phyloP scores from a whole-genome alignment of 30 jellyfish, hydroid and myxozoan species.

The Turritopsis rubra region DNA sequence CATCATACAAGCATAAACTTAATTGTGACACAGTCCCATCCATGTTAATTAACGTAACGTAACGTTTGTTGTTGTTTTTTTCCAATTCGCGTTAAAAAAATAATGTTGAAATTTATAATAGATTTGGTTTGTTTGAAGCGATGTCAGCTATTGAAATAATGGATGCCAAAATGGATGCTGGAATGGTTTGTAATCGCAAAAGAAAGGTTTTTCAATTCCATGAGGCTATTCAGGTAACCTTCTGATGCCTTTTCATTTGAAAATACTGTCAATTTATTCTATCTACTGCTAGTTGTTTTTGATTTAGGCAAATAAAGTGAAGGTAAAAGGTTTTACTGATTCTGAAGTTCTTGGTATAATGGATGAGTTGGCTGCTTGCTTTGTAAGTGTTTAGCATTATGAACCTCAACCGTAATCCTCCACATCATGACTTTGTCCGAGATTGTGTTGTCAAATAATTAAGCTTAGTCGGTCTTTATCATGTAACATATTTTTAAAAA shows the following conservation, averaged over 20 bases:
- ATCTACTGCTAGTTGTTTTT: background rate
- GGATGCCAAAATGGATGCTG: conserved; percentile 98
- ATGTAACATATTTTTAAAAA: no score
- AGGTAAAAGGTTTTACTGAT: conserved; percentile 50
- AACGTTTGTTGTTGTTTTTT: no score
- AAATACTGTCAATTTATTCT: conserved; percentile 32
- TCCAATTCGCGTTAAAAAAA: background rate
- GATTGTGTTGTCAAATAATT: no score
- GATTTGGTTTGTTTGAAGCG: conserved; percentile 88
- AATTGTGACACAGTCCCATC: no score
- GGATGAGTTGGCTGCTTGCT: conserved; percentile 77
- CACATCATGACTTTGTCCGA: no score
- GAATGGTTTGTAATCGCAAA: conserved; percentile 64
- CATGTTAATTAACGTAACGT: no score
- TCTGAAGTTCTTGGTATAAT: conserved; percentile 66
- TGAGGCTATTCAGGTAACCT: conserved; percentile 31
- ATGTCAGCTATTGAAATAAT: conserved; percentile 93
- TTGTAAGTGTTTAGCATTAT: conserved; percentile 25
- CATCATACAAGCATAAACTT: no score
- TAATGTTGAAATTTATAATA: background rate
- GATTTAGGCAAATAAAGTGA: conserved; percentile 44
- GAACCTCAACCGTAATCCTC: no score
- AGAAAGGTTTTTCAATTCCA: conserved; percentile 57
- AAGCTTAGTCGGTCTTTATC: no score
- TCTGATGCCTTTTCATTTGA: background rate